Evolutionary conservation across 2,888 invertebrate genomes (phyloP).

Genomic region (Oscheius sp.): DNA sequence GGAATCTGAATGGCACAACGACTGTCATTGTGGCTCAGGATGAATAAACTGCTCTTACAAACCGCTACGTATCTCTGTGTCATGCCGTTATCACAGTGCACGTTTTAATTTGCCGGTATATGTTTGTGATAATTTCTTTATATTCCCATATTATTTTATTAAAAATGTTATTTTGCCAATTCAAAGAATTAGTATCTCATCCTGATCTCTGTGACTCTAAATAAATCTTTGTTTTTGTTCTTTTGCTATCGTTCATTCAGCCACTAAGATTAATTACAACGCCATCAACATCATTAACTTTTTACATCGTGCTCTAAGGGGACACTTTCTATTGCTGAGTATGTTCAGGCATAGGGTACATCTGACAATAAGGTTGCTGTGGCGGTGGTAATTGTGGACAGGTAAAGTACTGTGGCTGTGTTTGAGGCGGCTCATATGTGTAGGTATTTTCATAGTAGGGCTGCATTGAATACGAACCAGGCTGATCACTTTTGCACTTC

Average conservation of each 20-base stretch:
- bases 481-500: conserved; percentile 18
- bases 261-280: conserved; percentile 64
- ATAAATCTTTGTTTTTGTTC: conserved; percentile 3
- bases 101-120: conserved; percentile 24
- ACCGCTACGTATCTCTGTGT: conserved; percentile 14
- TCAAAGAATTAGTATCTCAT: conserved; percentile 21
- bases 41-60: background rate
- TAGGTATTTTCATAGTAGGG: conserved; percentile 19
- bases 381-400: conserved; percentile 22
- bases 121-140: conserved; percentile 14
- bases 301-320: conserved; percentile 36
- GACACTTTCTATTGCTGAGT: conserved; percentile 2
- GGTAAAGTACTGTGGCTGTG: conserved; percentile 18
- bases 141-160: conserved; percentile 10
- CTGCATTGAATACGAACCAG: conserved; percentile 11
- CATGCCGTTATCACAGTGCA: conserved; percentile 23
- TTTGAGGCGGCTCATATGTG: conserved; percentile 1
- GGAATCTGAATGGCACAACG: conserved; percentile 19
- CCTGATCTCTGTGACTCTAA: conserved; percentile 21
- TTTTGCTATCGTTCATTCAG: conserved; percentile 46
- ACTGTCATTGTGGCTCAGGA: conserved; percentile 2
- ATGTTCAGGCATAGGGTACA: conserved; percentile 11
- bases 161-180: background rate
- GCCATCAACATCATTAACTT: conserved; percentile 65
- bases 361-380: conserved; percentile 20